Base-by-base conservation (phyloP, 2,113 vertebrate species). In the Oxyruncus cristatus region DNA sequence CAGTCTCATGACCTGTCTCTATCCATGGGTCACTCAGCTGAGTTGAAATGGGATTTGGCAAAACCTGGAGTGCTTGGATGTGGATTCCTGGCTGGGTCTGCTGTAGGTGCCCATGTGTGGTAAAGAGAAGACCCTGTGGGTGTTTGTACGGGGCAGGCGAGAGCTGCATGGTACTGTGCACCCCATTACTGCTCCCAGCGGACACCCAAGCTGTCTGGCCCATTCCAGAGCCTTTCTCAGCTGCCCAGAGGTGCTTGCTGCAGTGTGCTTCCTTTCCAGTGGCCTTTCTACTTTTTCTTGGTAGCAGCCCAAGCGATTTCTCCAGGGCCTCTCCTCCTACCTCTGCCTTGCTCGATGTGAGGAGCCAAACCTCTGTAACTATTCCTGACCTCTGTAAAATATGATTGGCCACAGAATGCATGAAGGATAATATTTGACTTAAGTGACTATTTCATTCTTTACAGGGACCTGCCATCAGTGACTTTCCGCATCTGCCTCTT, bases 131-230 rank as follows among this genome's bases (percentile, higher is more conserved):
- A 73, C 33, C 8, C 20, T 61, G 44, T 2, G 7, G 37, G 30
- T 1, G 2, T 47, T 73, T 7, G 2, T 8, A 44, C 0, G 7
- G 59, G 21, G 23, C 44, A 35, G 35, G 5, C 0, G 0, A 55
- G 11, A 47, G 39, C 61, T 46, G 14, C 0, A 3, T 26, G 37
- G 39, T 56, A 2, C 28, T 33, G 2, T 3, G 3, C 18, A 41
- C 11, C 20, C 32, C 3, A 1, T 1, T 0, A 4, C 11, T 1
- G 6, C 26, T 77, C 8, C 23, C 4, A 5, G 30, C 2, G 6
- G 39, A 30, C 8, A 12, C 22, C 2, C 0, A 0, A 35, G 24
- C 22, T 73, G 24, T 56, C 81, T 61, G 58, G n/a, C 49, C 58
- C 19, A 3, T 55, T 74, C 26, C 65, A 63, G 52, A 35, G 30